Base-by-base conservation (phyloP, 2,888 invertebrate species). In the Tetragnatha montana region DNA sequence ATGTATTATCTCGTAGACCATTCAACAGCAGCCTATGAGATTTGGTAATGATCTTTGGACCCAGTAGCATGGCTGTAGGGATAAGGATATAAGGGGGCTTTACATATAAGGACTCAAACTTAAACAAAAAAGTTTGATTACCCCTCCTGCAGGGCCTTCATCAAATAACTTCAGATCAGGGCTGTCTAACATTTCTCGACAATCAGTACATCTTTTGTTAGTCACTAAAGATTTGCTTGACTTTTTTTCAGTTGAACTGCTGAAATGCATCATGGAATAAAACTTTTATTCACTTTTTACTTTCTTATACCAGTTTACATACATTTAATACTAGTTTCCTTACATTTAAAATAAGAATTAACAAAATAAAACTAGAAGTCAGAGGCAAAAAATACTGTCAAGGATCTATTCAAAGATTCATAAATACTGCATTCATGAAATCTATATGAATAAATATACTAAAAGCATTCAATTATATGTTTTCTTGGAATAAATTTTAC, bases 71-170 rank as follows among this genome's bases (percentile, higher is more conserved):
- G n/a, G n/a, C n/a, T n/a, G n/a, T n/a, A n/a, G n/a, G n/a, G n/a
- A n/a, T n/a, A n/a, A n/a, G n/a, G n/a, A n/a, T n/a, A n/a, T n/a
- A n/a, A n/a, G n/a, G n/a, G n/a, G n/a, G n/a, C n/a, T n/a, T 35
- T 35, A 4, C 2, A 35, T 1, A 35, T 35, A 35, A 35, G 35
- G 4, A 35, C 4, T 35, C 35, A 60, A 60, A 10, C 14, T 60
- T 60, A 60, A 60, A 60, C 14, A 60, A 60, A 73, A 50, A 79
- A 82, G 8, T 21, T 51, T 17, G 76, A 22, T 75, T 92, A 93
- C 95, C 81, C 97, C 95, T 93, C 96, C 94, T 92, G 96, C 95
- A 75, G 96, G 96, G 93, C 96, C 96, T n/a, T 97, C 97, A 92
- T 95, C 95, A 93, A 96, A 97, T 73, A 95, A 89, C 68, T 92